Conservation (phyloP, 2,797 vertebrate genomes). For the Ptychobarbus kaznakovi region DNA sequence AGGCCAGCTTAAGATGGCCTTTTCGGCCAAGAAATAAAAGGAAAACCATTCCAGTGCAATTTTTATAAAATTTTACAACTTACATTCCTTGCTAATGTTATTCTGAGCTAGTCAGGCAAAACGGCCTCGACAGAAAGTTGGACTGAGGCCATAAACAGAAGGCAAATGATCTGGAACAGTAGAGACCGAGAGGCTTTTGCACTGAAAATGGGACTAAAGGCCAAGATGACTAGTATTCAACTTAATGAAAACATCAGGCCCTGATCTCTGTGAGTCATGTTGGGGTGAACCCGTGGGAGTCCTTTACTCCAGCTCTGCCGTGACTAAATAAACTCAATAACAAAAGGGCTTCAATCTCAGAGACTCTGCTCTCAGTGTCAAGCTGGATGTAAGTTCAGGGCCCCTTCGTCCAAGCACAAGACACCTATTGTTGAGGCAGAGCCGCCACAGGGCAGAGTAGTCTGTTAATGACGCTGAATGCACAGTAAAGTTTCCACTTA, state of each 20-base stretch:
- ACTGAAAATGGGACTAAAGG: conserved; percentile 29
- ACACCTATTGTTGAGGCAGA: conserved; percentile 39
- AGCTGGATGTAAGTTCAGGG: conserved; percentile 35
- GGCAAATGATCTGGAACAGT: conserved; percentile 37
- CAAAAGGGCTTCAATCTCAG: conserved; percentile 19
- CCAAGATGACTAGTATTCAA: conserved; percentile 23
- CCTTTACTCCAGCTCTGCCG: conserved; percentile 19
- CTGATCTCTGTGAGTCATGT: conserved; percentile 15
- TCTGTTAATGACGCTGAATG: not conserved
- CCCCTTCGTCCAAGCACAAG: conserved; percentile 32
- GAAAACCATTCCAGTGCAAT: not conserved
- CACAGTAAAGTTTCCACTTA: not conserved
- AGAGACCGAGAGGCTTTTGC: conserved; percentile 23
- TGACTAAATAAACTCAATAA: conserved; percentile 41
- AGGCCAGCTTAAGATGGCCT: not conserved
- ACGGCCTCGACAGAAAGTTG: conserved; percentile 42
- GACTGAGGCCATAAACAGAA: conserved; percentile 47
- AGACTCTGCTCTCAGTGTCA: conserved; percentile 15
- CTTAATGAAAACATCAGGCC: conserved; percentile 42
- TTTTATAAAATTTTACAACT: not conserved
- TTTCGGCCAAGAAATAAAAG: not conserved
- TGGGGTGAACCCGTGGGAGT: conserved; percentile 17
- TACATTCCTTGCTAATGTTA: conserved; percentile 8
- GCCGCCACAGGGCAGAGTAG: not conserved
- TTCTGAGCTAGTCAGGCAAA: conserved; percentile 34